phyloP scores from a whole-genome alignment of 2,113 vertebrate genomes.

The Etia nguti region DNA sequence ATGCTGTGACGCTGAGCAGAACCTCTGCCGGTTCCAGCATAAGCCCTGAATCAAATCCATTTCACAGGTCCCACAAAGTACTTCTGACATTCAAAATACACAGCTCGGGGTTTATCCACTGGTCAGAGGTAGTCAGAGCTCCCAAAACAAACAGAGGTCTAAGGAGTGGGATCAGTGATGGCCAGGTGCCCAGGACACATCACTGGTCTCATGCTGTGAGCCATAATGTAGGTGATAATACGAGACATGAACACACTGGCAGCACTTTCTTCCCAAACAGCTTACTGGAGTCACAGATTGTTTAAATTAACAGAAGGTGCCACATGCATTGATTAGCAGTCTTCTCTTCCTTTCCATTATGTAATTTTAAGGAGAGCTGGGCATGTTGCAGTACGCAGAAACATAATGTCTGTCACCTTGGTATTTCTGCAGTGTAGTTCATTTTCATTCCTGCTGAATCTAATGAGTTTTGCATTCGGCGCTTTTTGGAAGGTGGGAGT shows the following conservation, averaged over 20 bases:
- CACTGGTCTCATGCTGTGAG: constrained; percentile 35
- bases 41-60: constrained; percentile 55
- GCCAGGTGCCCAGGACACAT: constrained; percentile 61
- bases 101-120: constrained; percentile 60
- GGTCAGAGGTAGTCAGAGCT: constrained; percentile 64
- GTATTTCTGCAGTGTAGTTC: constrained; percentile 53
- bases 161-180: constrained; percentile 61
- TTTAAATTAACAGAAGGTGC: constrained; percentile 12
- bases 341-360: constrained; percentile 55
- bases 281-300: not conserved
- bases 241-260: constrained; percentile 20
- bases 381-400: constrained; percentile 42
- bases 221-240: constrained; percentile 35
- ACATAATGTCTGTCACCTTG: constrained; percentile 61
- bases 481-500: constrained; percentile 56
- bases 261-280: not conserved
- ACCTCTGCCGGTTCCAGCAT: constrained; percentile 17
- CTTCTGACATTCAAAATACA: constrained; percentile 72
- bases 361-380: constrained; percentile 32
- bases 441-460: constrained; percentile 61
- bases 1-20: constrained; percentile 64
- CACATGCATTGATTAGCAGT: constrained; percentile 40
- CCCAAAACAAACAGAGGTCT: constrained; percentile 70
- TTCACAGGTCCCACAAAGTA: constrained; percentile 64
- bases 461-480: constrained; percentile 69